These are phyloP conservation scores for Diabrotica undecimpunctata DNA, from an alignment of 1,140 invertebrate species.

Conservation along the genomic window DNA sequence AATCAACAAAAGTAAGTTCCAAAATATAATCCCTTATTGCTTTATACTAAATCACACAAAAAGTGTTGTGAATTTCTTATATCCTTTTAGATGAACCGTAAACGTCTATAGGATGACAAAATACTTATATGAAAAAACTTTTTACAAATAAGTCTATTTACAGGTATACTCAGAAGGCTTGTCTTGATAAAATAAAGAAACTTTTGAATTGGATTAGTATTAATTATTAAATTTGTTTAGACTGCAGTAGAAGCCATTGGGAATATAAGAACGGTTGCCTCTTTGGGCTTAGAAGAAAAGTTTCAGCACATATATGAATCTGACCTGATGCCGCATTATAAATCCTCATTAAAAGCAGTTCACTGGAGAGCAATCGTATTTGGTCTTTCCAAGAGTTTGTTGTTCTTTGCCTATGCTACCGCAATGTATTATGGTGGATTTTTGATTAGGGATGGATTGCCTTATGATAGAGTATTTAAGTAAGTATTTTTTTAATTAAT, in stretches of 20 bases:
- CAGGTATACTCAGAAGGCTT: too few relatives aligned
- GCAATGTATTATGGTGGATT: slow-evolving; percentile 79
- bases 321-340: slow-evolving; percentile 51
- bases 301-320: slow-evolving; percentile 61
- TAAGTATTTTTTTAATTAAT: slow-evolving; percentile 45
- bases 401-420: slow-evolving; percentile 77
- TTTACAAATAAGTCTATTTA: too few relatives aligned
- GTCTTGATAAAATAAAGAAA: too few relatives aligned
- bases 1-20: slow-evolving; percentile 49
- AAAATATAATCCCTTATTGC: too few relatives aligned
- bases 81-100: too few relatives aligned
- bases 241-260: slow-evolving; percentile 73
- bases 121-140: too few relatives aligned
- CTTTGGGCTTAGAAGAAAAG: slow-evolving; percentile 63
- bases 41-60: too few relatives aligned
- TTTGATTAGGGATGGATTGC: slow-evolving; percentile 62
- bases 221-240: slow-evolving; percentile 16
- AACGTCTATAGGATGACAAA: too few relatives aligned
- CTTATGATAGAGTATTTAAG: slow-evolving; percentile 77
- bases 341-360: slow-evolving; percentile 55
- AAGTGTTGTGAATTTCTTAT: too few relatives aligned
- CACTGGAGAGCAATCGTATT: slow-evolving; percentile 70
- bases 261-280: slow-evolving; percentile 74
- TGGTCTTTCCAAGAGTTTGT: slow-evolving; percentile 70
- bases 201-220: too few relatives aligned